Percentiles rank a stretch among this genome's conserved stretches.
phyloP scores from a whole-genome alignment of 2,797 vertebrate species.

The Xenentodon cancila region DNA sequence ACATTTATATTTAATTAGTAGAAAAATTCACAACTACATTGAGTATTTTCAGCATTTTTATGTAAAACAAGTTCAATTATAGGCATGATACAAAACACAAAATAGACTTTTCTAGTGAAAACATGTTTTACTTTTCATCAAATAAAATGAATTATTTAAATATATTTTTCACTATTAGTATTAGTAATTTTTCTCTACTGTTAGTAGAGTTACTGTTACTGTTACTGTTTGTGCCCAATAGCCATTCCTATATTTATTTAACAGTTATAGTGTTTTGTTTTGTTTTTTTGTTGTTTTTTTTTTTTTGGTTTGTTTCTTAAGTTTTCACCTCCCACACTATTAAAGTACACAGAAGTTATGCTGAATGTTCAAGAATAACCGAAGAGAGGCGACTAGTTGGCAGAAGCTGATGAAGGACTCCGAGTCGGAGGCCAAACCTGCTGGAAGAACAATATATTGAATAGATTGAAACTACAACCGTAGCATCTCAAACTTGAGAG shows the following conservation, averaged over 20 bases:
- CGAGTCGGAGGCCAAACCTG: slow-evolving; percentile 55
- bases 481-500: slow-evolving; percentile 31
- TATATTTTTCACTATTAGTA: too few relatives aligned
- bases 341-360: slow-evolving; percentile 43
- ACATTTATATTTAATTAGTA: too few relatives aligned
- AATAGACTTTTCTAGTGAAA: too few relatives aligned
- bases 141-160: too few relatives aligned
- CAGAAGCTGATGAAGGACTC: slow-evolving; percentile 46
- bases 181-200: too few relatives aligned
- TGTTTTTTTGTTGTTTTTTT: slow-evolving; percentile 18
- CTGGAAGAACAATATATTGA: slow-evolving; percentile 39
- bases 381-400: slow-evolving; percentile 55
- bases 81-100: too few relatives aligned
- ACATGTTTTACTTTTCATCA: too few relatives aligned
- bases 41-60: too few relatives aligned
- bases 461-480: not conserved
- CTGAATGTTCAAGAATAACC: slow-evolving; percentile 51
- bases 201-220: too few relatives aligned
- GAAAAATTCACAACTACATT: too few relatives aligned
- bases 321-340: slow-evolving; percentile 66
- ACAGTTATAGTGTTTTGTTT: slow-evolving; percentile 30
- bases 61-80: too few relatives aligned
- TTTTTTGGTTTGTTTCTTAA: slow-evolving; percentile 21
- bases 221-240: not conserved
- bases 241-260: slow-evolving; percentile 18